phyloP scores from a whole-genome alignment of 2,113 vertebrate genomes.

The Phainopepla nitens region DNA sequence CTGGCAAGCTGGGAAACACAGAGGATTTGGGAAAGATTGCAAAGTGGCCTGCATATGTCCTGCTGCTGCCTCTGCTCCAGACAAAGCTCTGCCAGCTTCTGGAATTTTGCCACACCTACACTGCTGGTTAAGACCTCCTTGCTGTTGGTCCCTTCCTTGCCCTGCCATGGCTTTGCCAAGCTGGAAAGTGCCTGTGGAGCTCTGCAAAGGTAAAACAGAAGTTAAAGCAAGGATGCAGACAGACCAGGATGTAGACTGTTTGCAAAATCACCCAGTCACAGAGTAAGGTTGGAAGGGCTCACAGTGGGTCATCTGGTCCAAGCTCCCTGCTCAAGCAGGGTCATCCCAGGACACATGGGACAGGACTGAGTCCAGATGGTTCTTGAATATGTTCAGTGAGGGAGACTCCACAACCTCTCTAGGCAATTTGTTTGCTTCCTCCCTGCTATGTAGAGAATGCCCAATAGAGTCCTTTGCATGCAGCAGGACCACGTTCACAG shows the following conservation, averaged over 20 bases:
- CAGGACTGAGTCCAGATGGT: not conserved
- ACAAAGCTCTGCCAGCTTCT: not conserved
- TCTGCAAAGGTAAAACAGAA: not conserved
- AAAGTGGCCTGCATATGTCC: not conserved
- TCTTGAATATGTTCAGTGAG: not conserved
- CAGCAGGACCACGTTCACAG: not conserved
- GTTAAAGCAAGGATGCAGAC: not conserved
- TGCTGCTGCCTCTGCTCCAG: not conserved
- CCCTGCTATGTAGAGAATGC: not conserved
- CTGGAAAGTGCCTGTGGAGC: not conserved
- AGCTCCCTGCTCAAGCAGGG: not conserved
- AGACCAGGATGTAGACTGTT: not conserved
- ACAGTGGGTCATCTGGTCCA: not conserved
- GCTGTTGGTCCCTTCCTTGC: not conserved
- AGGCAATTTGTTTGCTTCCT: not conserved
- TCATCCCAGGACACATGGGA: not conserved
- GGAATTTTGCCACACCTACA: not conserved
- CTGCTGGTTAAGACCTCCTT: not conserved
- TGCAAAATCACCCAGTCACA: not conserved
- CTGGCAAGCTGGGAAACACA: not conserved
- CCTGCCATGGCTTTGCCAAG: not conserved
- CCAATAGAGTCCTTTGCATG: not conserved
- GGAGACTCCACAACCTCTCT: not conserved
- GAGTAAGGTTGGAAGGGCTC: not conserved
- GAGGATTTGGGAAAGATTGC: not conserved